Evolutionary conservation across 2,113 vertebrate species (phyloP).

Genomic region (Oreotrochilus melanogaster): DNA sequence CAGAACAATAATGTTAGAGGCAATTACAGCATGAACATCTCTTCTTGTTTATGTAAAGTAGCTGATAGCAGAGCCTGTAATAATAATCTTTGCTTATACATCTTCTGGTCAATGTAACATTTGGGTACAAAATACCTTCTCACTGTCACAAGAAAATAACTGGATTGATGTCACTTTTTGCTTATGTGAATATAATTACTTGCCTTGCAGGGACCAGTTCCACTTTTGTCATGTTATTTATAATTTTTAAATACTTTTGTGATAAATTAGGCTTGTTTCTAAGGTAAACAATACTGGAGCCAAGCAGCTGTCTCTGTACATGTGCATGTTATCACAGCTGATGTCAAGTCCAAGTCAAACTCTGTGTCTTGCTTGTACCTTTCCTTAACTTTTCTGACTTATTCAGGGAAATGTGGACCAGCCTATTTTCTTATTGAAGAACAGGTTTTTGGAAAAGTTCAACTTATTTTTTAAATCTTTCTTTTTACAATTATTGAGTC

Average conservation of each 20-base stretch:
- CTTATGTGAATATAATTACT: conserved; percentile 9
- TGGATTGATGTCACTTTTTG: conserved; percentile 28
- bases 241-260: conserved; percentile 63
- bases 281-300: conserved; percentile 56
- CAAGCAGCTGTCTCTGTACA: conserved; percentile 53
- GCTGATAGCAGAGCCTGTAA: conserved; percentile 57
- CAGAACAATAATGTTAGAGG: conserved; percentile 28
- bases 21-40: conserved; percentile 63
- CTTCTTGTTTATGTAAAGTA: conserved; percentile 57
- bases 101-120: background rate
- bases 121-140: conserved; percentile 7
- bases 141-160: conserved; percentile 31
- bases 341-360: conserved; percentile 47
- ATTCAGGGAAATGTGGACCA: conserved; percentile 22
- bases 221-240: conserved; percentile 32
- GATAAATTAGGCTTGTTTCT: conserved; percentile 62
- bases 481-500: background rate
- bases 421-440: conserved; percentile 8
- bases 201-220: conserved; percentile 56
- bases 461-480: conserved; percentile 1
- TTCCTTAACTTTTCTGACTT: conserved; percentile 66
- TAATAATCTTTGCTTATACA: conserved; percentile 49
- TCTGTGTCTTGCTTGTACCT: conserved; percentile 45
- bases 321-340: conserved; percentile 65
- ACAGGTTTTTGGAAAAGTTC: conserved; percentile 14